Evolutionary conservation across 1,140 invertebrate genomes (phyloP).

Genomic region (Hypothenemus hampei): DNA sequence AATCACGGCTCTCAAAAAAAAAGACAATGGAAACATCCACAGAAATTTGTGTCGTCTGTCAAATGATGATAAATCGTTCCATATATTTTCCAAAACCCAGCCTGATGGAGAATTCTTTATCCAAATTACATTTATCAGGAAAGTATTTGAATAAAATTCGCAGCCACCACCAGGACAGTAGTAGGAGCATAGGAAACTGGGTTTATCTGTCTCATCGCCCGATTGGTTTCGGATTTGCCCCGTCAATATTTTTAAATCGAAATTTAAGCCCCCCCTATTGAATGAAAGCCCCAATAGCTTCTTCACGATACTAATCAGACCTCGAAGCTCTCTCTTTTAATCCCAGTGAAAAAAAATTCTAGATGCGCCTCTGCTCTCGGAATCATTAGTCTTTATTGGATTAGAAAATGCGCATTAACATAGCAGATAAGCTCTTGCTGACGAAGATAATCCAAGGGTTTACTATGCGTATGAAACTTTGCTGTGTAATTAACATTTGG

Average conservation of each 20-base stretch:
- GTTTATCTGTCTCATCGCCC: slow-evolving; percentile 12
- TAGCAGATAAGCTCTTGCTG: slow-evolving; percentile 7
- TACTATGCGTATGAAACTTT: slow-evolving; percentile 4
- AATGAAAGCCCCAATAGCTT: too few species aligned
- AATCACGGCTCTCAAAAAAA: slow-evolving; percentile 4
- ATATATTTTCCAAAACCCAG: slow-evolving; percentile 9
- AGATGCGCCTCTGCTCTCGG: slow-evolving; percentile 2
- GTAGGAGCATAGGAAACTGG: too few species aligned
- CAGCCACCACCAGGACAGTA: too few species aligned
- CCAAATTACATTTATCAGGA: slow-evolving; percentile 26
- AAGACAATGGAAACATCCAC: slow-evolving; percentile 16
- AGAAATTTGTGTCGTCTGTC: slow-evolving; percentile 19
- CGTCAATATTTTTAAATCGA: slow-evolving; percentile 17
- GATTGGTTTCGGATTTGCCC: slow-evolving; percentile 18
- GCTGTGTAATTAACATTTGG: too few species aligned
- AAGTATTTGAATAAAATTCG: slow-evolving; percentile 22
- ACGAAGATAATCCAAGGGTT: slow-evolving; percentile 3
- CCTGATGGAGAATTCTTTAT: slow-evolving; percentile 21
- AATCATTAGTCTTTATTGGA: slow-evolving; percentile 6
- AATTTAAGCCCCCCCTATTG: slow-evolving; percentile 12
- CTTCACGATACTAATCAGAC: too few species aligned
- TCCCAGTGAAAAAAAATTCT: too few species aligned
- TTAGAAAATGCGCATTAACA: slow-evolving; percentile 1
- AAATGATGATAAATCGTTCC: slow-evolving; percentile 19
- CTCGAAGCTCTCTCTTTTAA: neutral